Evolutionary conservation across 2,797 vertebrate genomes (phyloP), one percentile per base, ranked within the genome.

Genomic region (Phrynocephalus guinanensis): DNA sequence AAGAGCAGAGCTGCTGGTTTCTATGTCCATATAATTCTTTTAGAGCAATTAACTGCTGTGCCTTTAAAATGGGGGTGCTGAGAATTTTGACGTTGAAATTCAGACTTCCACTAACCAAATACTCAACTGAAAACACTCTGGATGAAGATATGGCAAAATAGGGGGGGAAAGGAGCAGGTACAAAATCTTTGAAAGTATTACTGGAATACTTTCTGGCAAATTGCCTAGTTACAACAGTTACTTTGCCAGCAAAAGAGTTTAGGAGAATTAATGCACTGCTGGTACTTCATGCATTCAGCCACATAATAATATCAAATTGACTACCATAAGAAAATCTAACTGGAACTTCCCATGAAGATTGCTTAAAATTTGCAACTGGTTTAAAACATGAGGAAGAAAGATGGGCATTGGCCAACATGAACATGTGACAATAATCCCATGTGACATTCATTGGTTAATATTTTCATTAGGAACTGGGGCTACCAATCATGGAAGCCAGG

Each of bases 21-120:
- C 88, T 89, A 82, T 90, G 86, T 88, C 85, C 82, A 82, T 79
- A 83, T 86, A 93, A 93, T 92, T 92, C 82, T 95, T 92, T 75
- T 60, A 77, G 60, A 92, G 63, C 70, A 80, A 33, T 26, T 92
- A 87, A 86, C 0, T 86, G 33, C 79, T 90, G 84, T 90, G 33
- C 26, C 3, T 84, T 88, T 91, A 90, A 94, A 93, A 91, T 88
- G 70, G 71, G 67, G 77, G 88, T 90, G 79, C 67, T 91, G 85
- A 88, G 60, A 72, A 50, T 86, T 93, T 82, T 87, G 79, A 93
- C 84, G 86, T 85, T 68, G 60, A 92, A 85, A 81, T 80, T 79
- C 8, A 28, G 33, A 30, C 81, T 84, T 67, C 0, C 88, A 16
- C 52, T 90, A 68, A 78, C 73, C 13, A 79, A 86, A 83, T 82